These are phyloP conservation scores for Melangyna quadrimaculata DNA, from an alignment of 2,888 invertebrate species.

Conservation along the genomic window DNA sequence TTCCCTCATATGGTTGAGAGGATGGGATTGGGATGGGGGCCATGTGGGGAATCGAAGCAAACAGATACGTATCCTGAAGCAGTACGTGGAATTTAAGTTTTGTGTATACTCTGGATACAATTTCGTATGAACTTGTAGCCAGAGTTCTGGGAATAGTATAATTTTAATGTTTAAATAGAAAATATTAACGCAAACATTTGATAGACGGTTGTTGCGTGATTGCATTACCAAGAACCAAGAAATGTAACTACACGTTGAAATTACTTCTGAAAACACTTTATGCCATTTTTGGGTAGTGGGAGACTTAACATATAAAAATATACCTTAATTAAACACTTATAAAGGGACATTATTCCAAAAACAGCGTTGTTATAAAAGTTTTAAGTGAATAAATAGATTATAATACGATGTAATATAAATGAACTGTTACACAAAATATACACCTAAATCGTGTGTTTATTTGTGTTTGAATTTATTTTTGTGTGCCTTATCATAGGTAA, in stretches of 20 bases:
- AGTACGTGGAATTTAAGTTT: not conserved
- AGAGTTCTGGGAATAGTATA: not conserved
- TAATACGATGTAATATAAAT: too few species aligned
- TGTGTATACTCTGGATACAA: not conserved
- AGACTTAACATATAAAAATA: not conserved
- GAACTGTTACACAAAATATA: too few species aligned
- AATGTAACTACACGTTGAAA: not conserved
- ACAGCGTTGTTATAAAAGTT: not conserved
- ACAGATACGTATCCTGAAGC: constrained; percentile 1
- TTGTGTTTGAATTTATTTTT: too few species aligned
- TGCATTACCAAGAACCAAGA: constrained; percentile 14
- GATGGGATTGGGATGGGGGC: too few species aligned
- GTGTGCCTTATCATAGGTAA: too few species aligned
- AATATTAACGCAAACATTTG: constrained; percentile 13
- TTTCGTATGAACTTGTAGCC: not conserved
- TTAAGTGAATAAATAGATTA: too few species aligned
- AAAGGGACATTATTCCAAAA: not conserved
- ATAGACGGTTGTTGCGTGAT: not conserved
- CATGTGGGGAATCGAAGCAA: not conserved
- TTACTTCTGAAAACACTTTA: constrained; percentile 16
- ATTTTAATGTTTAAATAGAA: constrained; percentile 14
- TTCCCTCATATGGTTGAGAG: not conserved
- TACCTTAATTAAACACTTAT: not conserved
- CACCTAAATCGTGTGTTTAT: too few species aligned
- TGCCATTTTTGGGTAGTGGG: not conserved